Evolutionary conservation across 2,113 vertebrate species (phyloP).

Genomic region (Callorhinus ursinus): DNA sequence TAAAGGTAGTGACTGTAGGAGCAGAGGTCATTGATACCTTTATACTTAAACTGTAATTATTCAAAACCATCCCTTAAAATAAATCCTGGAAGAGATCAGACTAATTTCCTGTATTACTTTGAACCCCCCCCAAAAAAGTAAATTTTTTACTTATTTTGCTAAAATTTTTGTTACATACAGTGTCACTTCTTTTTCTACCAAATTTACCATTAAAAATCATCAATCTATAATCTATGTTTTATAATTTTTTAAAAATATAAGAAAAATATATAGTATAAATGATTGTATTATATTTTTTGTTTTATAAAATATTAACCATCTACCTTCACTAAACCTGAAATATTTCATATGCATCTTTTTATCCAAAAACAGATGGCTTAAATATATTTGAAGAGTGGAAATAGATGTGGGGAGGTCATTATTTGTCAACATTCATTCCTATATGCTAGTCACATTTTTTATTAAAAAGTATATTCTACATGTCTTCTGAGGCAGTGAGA

Average conservation of each 20-base stretch:
- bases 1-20: neutral
- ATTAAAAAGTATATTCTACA: neutral
- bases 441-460: neutral
- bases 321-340: neutral
- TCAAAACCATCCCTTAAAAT: neutral
- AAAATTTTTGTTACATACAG: neutral
- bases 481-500: neutral
- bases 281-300: neutral
- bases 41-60: neutral
- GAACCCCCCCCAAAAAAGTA: neutral
- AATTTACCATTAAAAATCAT: conserved; percentile 23
- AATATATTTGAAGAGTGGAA: neutral
- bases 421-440: neutral
- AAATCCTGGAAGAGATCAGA: neutral
- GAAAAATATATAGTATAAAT: neutral
- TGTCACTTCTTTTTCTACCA: neutral
- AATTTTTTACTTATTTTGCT: neutral
- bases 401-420: neutral
- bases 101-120: neutral
- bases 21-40: neutral
- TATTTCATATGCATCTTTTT: neutral
- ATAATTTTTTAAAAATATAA: neutral
- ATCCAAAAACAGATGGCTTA: neutral
- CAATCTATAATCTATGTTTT: neutral
- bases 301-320: neutral